Evolutionary conservation across 2,797 vertebrate species (phyloP).

Genomic region (Chaetodon trifasciatus): DNA sequence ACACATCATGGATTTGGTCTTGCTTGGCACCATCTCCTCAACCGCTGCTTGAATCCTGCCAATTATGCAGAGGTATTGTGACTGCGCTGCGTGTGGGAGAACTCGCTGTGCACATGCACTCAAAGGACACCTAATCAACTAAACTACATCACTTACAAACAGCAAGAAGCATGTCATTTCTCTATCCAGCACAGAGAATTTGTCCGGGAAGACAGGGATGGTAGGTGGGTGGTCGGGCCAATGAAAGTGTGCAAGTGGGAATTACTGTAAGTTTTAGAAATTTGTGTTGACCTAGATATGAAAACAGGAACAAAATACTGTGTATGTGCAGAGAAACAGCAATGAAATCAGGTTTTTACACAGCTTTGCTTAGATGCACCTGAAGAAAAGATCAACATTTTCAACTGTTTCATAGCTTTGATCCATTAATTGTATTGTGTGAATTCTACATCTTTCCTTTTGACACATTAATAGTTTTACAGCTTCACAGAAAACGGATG

Average conservation of each 20-base stretch:
- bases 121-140: not conserved
- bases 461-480: too few species aligned
- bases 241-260: not conserved
- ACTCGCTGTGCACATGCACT: conserved; percentile 8
- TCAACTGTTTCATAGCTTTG: not conserved
- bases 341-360: not conserved
- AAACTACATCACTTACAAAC: not conserved
- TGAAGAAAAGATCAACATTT: not conserved
- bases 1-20: not conserved
- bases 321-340: not conserved
- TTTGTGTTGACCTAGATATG: not conserved
- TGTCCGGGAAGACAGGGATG: not conserved
- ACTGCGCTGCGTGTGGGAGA: not conserved
- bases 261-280: not conserved
- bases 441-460: not conserved
- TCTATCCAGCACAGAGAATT: not conserved
- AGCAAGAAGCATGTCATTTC: not conserved
- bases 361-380: not conserved
- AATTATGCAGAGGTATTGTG: not conserved
- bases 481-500: too few species aligned
- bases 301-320: not conserved
- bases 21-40: not conserved
- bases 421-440: not conserved
- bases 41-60: conserved; percentile 4
- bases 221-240: too few species aligned